Conservation (phyloP, 2,113 vertebrate species). For the Misgurnus anguillicaudatus region DNA sequence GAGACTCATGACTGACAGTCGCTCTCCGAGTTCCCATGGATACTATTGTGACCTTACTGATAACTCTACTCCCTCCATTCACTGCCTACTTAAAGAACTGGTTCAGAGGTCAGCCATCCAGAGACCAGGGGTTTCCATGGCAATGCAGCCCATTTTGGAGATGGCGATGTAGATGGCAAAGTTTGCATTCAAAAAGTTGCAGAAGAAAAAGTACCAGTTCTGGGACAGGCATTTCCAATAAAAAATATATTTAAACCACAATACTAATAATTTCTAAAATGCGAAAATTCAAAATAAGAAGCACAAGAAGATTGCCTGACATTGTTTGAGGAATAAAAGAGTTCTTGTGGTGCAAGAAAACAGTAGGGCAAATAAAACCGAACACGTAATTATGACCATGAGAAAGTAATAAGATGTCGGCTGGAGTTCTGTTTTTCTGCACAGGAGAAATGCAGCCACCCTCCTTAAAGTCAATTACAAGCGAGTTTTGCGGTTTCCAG, state of each 20-base stretch:
- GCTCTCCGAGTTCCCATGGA: conserved; percentile 44
- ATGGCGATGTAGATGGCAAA: conserved; percentile 2
- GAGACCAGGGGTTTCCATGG: conserved; percentile 47
- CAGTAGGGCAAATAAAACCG: conserved; percentile 45
- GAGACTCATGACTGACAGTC: conserved; percentile 35
- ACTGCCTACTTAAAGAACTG: conserved; percentile 44
- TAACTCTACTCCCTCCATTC: conserved; percentile 47
- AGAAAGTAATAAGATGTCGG: conserved; percentile 50
- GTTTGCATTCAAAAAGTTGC: conserved; percentile 4
- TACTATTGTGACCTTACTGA: conserved; percentile 51
- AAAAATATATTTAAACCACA: not conserved
- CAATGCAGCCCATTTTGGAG: conserved; percentile 32
- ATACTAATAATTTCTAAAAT: too few species aligned
- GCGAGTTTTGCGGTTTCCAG: conserved; percentile 43
- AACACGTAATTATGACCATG: conserved; percentile 47
- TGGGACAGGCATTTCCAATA: conserved; percentile 2
- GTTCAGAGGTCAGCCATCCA: conserved; percentile 52
- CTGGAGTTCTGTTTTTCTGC: conserved; percentile 40
- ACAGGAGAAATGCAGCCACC: conserved; percentile 36
- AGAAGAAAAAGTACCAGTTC: conserved; percentile 13
- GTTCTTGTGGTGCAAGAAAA: conserved; percentile 29
- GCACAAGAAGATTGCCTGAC: too few species aligned
- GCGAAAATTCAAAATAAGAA: too few species aligned
- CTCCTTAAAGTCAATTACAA: conserved; percentile 51
- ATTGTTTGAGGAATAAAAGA: not conserved